Percentiles rank a stretch among this genome's conserved stretches.
phyloP scores from a whole-genome alignment of 1,140 invertebrate species.

The Steinernema khuongi region DNA sequence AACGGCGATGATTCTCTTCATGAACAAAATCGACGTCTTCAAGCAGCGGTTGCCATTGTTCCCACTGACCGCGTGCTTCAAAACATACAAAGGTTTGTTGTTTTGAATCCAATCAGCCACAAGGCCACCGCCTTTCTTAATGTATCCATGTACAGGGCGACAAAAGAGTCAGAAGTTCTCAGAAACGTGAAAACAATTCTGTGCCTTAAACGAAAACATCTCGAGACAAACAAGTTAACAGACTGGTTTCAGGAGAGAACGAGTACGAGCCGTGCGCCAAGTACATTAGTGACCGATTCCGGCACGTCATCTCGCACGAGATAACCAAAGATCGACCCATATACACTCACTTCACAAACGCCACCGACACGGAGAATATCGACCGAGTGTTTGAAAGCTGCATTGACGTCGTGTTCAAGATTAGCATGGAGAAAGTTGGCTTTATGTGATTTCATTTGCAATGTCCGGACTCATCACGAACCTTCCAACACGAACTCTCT shows the following conservation, averaged over 20 bases:
- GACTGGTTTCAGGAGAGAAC: slow-evolving; percentile 68
- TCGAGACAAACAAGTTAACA: neutral
- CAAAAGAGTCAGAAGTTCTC: no score
- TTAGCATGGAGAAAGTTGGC: slow-evolving; percentile 85
- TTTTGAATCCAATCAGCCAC: no score
- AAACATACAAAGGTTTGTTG: slow-evolving; percentile 60
- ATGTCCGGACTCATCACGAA: neutral
- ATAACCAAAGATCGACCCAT: slow-evolving; percentile 73
- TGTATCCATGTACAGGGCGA: neutral
- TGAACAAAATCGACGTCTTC: slow-evolving; percentile 64
- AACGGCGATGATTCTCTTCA: slow-evolving; percentile 63
- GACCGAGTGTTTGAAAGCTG: slow-evolving; percentile 83
- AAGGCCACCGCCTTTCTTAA: neutral
- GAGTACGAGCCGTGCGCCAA: slow-evolving; percentile 75
- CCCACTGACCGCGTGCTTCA: slow-evolving; percentile 61
- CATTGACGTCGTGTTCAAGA: slow-evolving; percentile 85
- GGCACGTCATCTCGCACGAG: slow-evolving; percentile 76
- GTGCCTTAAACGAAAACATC: no score
- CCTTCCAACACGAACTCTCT: neutral
- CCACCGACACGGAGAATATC: slow-evolving; percentile 82
- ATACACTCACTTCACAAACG: slow-evolving; percentile 83
- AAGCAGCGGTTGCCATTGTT: slow-evolving; percentile 62
- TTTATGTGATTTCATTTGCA: slow-evolving; percentile 65
- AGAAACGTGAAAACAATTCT: no score
- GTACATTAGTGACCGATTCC: slow-evolving; percentile 80